Evolutionary conservation across 2,113 vertebrate species (phyloP), one percentile per base, ranked within the genome.

Genomic region (Alosa alosa): DNA sequence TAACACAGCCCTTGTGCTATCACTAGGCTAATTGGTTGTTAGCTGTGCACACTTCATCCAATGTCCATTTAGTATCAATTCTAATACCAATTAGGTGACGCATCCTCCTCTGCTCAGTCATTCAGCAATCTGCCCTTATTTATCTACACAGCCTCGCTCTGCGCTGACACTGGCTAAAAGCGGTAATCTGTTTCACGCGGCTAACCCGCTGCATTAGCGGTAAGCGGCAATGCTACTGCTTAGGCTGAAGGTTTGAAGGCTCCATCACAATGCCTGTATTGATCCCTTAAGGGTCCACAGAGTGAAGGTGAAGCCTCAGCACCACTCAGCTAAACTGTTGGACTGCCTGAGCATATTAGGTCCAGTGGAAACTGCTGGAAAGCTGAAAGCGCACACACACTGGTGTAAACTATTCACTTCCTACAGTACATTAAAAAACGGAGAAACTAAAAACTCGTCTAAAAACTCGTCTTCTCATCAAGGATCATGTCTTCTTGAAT

Each of bases 281-380:
- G 88, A 91, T 91, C 81, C 60, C 41, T 7, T 81, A 7, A 87
- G 83, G 60, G 68, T 60, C n/a, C 41, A 68, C 49, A 13, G 81
- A 85, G 85, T 86, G 50, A 81, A 83, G 45, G 3, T 39, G 52
- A 46, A 60, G 31, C 86, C 49, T 78, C 18, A 86, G 41, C 83
- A 31, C 47, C 83, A 46, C 75, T 64, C 81, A 39, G 46, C 82
- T 60, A 31, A 68, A 85, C 50, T 50, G 57, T 36, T 31, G 17
- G 10, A 36, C 72, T 7, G 36, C 3, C 25, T 36, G 31, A 36
- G 72, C 36, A 17, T 11, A 78, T 78, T 11, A 78, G 31, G 39
- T 36, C 72, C 31, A 78, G 11, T 78, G 36, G 25, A 78, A 78
- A 78, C 72, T 78, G 72, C 72, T 78, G 72, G 72, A 78, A 78